Evolutionary conservation across 2,888 invertebrate species (phyloP), one percentile per base, ranked within the genome.

Genomic region (Seira ritae): DNA sequence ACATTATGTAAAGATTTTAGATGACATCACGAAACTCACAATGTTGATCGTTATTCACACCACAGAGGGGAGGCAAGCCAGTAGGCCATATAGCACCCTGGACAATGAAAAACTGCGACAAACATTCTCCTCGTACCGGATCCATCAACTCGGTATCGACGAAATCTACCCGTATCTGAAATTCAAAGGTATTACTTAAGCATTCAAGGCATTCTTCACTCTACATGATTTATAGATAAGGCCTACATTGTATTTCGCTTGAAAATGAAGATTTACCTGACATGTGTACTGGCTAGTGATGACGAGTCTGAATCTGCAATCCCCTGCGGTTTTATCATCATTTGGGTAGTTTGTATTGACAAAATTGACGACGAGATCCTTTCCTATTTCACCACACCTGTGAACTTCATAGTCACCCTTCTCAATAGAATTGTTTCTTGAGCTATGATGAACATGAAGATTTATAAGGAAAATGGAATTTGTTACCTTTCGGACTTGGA

Each of bases 41-140:
- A 70, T 89, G 89, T 31, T 89, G 89, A 62, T 89, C 88, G 66
- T 80, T 87, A 71, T 89, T 88, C 23, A 82, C 84, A 22, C 89
- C 89, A 71, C 89, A 89, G 0, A 89, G 60, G 1, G 88, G 89
- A n/a, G 89, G 85, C 15, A 89, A 70, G 12, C 89, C 89, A 8
- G 87, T 87, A 6, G 88, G 88, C 88, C 89, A 89, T 17, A 88
- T 81, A 6, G 87, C 69, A 3, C 89, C 89, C 75, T 89, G 85
- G 0, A 89, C 86, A 24, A 87, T 84, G 24, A 89, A 85, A 62
- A 85, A 82, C 76, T 89, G 89, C 23, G 89, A 87, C 4, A 88
- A 68, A 65, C 89, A 89, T 62, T 88, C 88, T 8, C 89, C 89
- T 55, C 88, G 82, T 0, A 87, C 68, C 0, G 89, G 89, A 17